These are phyloP conservation scores for Ommatoiulus sabulosus DNA, from an alignment of 2,888 invertebrate genomes.

Conservation along the genomic window DNA sequence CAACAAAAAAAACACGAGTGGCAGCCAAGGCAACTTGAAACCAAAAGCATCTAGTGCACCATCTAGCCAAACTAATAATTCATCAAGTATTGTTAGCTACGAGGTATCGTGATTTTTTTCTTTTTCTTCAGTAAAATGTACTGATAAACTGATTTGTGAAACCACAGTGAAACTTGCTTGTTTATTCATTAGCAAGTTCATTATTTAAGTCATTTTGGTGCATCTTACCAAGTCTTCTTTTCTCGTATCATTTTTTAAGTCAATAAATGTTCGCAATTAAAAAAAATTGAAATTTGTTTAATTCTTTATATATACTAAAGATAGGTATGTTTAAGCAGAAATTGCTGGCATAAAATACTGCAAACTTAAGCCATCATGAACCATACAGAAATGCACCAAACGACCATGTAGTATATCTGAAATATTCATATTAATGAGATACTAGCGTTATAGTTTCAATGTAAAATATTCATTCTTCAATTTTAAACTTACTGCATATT, in stretches of 20 bases:
- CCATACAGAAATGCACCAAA: conserved; percentile 80
- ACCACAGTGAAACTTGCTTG: not conserved
- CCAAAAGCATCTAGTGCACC: conserved; percentile 32
- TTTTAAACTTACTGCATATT: conserved; percentile 72
- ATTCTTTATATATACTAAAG: not conserved
- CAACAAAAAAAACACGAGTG: conserved; percentile 49
- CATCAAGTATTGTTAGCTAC: conserved; percentile 18
- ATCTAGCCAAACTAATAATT: conserved; percentile 45
- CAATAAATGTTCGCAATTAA: conserved; percentile 23
- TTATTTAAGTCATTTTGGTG: not conserved
- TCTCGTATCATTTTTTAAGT: not conserved
- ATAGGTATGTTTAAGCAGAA: not conserved
- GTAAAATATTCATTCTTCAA: not conserved
- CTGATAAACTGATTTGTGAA: not conserved
- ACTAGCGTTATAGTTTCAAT: not conserved
- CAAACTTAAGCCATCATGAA: conserved; percentile 80
- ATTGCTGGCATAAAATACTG: conserved; percentile 83
- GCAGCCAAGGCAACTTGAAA: conserved; percentile 45
- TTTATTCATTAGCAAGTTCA: not conserved
- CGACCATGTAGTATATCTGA: conserved; percentile 79
- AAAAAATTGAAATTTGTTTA: not conserved
- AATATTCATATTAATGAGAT: conserved; percentile 1
- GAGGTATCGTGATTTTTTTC: conserved; percentile 13
- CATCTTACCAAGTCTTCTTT: not conserved
- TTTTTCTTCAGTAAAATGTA: not conserved